These are phyloP conservation scores for Ctenomys sociabilis DNA, from an alignment of 2,113 vertebrate species.

Conservation along the genomic window DNA sequence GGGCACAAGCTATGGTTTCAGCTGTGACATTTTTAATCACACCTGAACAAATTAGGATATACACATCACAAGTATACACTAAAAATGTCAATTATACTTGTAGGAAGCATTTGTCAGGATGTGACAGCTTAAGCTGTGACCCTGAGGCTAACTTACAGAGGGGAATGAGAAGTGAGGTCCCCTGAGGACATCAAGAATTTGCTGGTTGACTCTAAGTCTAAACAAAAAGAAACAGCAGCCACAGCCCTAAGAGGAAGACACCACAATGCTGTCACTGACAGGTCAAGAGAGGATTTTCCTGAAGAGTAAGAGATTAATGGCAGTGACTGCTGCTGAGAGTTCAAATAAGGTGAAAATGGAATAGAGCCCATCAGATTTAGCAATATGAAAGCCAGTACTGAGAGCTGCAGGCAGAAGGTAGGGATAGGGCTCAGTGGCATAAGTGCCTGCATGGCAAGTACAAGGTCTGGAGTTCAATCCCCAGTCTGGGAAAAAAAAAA, in stretches of 20 bases:
- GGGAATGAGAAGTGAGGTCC: not conserved
- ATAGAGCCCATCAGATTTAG: not conserved
- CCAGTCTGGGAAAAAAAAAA: too few relatives aligned
- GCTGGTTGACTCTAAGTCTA: not conserved
- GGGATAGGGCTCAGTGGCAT: too few relatives aligned
- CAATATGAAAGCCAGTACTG: not conserved
- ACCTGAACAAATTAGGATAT: not conserved
- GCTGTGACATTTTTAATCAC: not conserved
- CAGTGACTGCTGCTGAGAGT: not conserved
- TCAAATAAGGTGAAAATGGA: not conserved
- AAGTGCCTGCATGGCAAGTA: too few relatives aligned
- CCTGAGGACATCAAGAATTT: not conserved
- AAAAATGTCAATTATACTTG: not conserved
- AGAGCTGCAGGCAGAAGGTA: not conserved
- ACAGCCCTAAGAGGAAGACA: not conserved
- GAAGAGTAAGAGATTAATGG: not conserved
- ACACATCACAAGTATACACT: not conserved
- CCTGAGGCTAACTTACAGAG: not conserved
- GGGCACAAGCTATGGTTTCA: not conserved
- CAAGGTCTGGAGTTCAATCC: too few relatives aligned
- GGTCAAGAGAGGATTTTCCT: not conserved
- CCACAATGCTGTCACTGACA: not conserved
- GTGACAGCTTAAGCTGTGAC: not conserved
- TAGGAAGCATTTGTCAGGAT: not conserved
- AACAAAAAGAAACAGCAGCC: not conserved